These are phyloP conservation scores for Heterohyrax brucei DNA, from an alignment of 2,797 vertebrate genomes.

Conservation along the genomic window DNA sequence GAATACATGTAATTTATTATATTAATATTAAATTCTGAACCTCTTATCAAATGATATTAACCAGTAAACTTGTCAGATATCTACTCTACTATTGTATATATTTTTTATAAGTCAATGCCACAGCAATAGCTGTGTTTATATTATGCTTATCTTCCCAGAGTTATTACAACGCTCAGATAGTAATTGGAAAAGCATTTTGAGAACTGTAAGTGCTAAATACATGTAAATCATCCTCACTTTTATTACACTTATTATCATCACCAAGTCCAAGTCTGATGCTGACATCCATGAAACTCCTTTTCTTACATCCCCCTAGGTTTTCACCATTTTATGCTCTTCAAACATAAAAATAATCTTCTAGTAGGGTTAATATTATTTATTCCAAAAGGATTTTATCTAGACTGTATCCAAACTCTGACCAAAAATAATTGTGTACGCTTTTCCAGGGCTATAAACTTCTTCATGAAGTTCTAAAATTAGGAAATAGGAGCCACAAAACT, in stretches of 20 bases:
- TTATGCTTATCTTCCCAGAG: conserved; percentile 21
- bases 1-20: conserved; percentile 38
- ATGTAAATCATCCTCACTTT: conserved; percentile 30
- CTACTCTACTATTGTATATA: background rate
- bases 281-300: conserved; percentile 33
- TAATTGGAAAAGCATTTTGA: conserved; percentile 69
- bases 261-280: background rate
- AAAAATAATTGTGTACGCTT: conserved; percentile 33
- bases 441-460: background rate
- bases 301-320: conserved; percentile 38
- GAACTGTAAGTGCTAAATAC: conserved; percentile 38
- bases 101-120: conserved; percentile 15
- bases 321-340: conserved; percentile 49
- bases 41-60: conserved; percentile 58
- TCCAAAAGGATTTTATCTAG: conserved; percentile 35
- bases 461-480: conserved; percentile 52
- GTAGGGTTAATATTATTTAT: background rate
- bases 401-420: background rate
- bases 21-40: conserved; percentile 62
- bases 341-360: conserved; percentile 44
- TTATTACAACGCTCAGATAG: conserved; percentile 60
- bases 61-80: conserved; percentile 54
- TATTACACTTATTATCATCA: conserved; percentile 57
- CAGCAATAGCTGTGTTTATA: conserved; percentile 32
- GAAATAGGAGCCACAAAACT: conserved; percentile 59